Evolutionary conservation across 2,113 vertebrate species (phyloP).

Genomic region (Rana temporaria): DNA sequence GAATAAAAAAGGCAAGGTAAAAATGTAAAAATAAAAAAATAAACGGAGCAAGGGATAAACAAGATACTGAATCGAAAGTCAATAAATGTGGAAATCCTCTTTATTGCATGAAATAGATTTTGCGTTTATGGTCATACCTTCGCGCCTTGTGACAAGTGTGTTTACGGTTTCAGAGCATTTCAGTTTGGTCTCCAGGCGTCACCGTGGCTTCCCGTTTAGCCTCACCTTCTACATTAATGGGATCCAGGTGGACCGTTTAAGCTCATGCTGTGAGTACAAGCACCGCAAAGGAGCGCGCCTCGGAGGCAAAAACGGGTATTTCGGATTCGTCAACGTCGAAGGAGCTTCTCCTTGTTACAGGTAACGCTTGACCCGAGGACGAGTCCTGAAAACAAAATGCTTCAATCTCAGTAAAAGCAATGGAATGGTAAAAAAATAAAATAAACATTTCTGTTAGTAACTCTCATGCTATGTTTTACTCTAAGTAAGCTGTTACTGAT

Average conservation of each 20-base stretch:
- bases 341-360: constrained; percentile 92
- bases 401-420: too few species aligned
- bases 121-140: not conserved
- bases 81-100: too few species aligned
- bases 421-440: too few species aligned
- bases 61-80: too few species aligned
- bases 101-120: too few species aligned
- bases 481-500: too few species aligned
- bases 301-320: constrained; percentile 82
- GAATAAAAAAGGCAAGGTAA: not conserved
- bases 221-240: constrained; percentile 92
- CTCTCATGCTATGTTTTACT: too few species aligned
- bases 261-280: constrained; percentile 96
- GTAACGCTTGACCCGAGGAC: constrained; percentile 68
- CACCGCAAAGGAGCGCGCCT: constrained; percentile 79
- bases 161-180: constrained; percentile 80
- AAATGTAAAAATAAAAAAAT: too few species aligned
- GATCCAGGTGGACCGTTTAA: constrained; percentile 88
- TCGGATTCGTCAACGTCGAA: constrained; percentile 80
- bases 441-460: too few species aligned
- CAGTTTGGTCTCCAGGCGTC: constrained; percentile 86
- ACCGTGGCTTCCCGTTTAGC: constrained; percentile 93
- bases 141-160: not conserved
- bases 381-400: not conserved
- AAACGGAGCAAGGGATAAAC: too few species aligned